phyloP scores from a whole-genome alignment of 1,140 invertebrate genomes.

The Anoplolepis gracilipes region DNA sequence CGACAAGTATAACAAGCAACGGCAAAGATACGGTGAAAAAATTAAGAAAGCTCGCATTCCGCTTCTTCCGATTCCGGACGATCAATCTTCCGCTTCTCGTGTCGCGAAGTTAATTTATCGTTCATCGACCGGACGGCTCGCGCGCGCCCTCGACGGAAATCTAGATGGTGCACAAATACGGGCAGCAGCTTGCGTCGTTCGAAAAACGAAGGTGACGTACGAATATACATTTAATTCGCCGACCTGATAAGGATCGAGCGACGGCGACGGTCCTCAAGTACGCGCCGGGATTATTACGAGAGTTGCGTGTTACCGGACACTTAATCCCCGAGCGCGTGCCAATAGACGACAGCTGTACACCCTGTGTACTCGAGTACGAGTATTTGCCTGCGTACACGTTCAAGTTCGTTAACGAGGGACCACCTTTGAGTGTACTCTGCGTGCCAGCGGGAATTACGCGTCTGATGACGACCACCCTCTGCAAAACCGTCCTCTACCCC shows the following conservation, averaged over 20 bases:
- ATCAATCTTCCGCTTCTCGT: conserved; percentile 61
- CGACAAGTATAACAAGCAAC: not conserved
- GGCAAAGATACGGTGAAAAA: not conserved
- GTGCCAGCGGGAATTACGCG: conserved; percentile 26
- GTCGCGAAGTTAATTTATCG: conserved; percentile 69
- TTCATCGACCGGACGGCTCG: conserved; percentile 59
- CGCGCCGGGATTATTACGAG: conserved; percentile 76
- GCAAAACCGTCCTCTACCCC: too few relatives aligned
- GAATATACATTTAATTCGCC: conserved; percentile 65
- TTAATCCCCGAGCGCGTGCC: conserved; percentile 70
- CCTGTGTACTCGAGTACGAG: conserved; percentile 10
- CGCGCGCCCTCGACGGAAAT: conserved; percentile 32
- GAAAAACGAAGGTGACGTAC: conserved; percentile 36
- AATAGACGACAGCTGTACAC: conserved; percentile 53
- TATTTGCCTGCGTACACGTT: conserved; percentile 10
- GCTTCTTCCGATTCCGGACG: conserved; percentile 43
- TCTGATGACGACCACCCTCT: not conserved
- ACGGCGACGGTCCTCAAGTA: conserved; percentile 49
- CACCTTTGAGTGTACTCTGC: not conserved
- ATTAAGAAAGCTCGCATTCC: conserved; percentile 21
- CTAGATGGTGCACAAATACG: conserved; percentile 35
- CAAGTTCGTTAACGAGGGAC: conserved; percentile 61
- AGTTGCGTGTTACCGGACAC: conserved; percentile 80
- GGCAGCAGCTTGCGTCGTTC: not conserved
- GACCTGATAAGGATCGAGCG: conserved; percentile 62